A percentile compares a stretch with the other conserved stretches of the same genome.
Conservation (phyloP, 2,888 invertebrate genomes). For the Thymelicus acteon region DNA sequence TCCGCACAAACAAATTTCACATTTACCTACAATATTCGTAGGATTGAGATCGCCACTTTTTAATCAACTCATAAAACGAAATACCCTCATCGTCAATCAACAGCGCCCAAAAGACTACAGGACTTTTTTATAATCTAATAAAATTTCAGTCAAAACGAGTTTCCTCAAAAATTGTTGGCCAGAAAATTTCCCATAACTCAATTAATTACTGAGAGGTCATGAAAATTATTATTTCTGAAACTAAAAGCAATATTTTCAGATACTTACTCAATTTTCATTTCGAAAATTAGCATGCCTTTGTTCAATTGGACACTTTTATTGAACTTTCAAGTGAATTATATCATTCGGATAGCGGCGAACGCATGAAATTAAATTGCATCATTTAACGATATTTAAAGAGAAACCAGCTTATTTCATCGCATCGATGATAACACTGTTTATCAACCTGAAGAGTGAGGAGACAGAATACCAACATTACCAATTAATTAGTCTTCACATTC, state of each 20-base stretch:
- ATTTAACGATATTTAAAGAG: not conserved
- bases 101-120: too few species aligned
- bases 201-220: not conserved
- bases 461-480: too few species aligned
- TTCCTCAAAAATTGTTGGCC: not conserved
- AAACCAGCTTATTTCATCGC: not conserved
- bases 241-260: conserved; percentile 14
- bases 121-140: too few species aligned
- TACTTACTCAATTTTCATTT: conserved; percentile 17
- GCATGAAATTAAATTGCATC: conserved; percentile 4
- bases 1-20: too few species aligned
- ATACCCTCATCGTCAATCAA: too few species aligned
- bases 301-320: conserved; percentile 16
- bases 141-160: not conserved
- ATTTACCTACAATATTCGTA: too few species aligned
- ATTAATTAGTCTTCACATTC: too few species aligned
- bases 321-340: conserved; percentile 13
- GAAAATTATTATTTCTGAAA: not conserved
- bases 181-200: not conserved
- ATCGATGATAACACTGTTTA: conserved; percentile 1
- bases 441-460: not conserved
- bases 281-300: conserved; percentile 21
- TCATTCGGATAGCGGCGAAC: not conserved
- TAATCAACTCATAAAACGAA: too few species aligned
- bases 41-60: too few species aligned